These are phyloP conservation scores for Tetraneura akinire DNA, from an alignment of 1,140 invertebrate species.

Conservation along the genomic window DNA sequence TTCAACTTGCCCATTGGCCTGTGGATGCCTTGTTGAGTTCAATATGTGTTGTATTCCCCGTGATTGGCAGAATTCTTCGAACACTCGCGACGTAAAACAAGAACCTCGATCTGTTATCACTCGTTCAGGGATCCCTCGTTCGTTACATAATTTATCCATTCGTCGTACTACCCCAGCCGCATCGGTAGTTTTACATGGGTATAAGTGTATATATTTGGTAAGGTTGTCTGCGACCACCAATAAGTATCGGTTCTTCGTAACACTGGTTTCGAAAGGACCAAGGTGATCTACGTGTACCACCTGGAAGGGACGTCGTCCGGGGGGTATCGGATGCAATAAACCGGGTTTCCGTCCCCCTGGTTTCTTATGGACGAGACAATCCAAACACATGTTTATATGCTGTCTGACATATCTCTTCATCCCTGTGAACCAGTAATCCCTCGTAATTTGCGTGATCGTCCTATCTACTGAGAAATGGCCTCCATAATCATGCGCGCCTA, in stretches of 20 bases:
- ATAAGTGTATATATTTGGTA: conserved; percentile 29
- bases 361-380: conserved; percentile 7
- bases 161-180: not conserved
- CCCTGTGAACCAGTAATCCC: conserved; percentile 2
- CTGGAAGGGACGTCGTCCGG: conserved; percentile 30
- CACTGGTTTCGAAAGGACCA: conserved; percentile 4
- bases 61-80: not conserved
- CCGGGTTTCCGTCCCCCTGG: not conserved
- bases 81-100: conserved; percentile 9
- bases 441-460: not conserved
- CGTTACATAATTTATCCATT: not conserved
- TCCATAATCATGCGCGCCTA: not conserved
- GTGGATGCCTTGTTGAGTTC: not conserved
- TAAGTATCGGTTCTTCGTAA: not conserved
- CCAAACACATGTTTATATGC: conserved; percentile 12
- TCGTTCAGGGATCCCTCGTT: not conserved
- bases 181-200: not conserved
- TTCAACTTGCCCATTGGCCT: conserved; percentile 22
- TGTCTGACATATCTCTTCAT: not conserved
- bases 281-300: not conserved
- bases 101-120: conserved; percentile 17
- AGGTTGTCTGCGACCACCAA: conserved; percentile 40
- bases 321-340: not conserved
- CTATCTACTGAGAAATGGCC: not conserved
- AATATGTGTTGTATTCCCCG: not conserved